Evolutionary conservation across 2,888 invertebrate genomes (phyloP).

Genomic region (Nipponacmea schrenckii): DNA sequence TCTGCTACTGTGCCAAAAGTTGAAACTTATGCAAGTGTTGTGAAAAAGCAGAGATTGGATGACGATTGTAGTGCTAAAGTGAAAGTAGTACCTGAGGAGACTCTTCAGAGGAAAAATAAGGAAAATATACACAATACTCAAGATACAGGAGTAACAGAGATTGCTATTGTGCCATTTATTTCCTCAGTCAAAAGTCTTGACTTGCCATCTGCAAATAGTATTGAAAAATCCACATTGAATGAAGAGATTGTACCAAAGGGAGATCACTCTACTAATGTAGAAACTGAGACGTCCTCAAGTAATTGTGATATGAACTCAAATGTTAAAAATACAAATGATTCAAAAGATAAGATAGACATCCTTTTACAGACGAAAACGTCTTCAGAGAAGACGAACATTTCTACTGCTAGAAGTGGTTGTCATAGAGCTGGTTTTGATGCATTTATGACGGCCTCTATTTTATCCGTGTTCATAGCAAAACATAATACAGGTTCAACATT

Average conservation of each 20-base stretch:
- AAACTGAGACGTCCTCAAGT: not conserved
- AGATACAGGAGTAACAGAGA: not conserved
- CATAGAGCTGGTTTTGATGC: constrained; percentile 70
- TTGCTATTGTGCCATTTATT: not conserved
- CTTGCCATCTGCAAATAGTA: not conserved
- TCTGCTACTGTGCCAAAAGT: not conserved
- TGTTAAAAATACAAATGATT: not conserved
- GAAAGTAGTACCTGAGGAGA: not conserved
- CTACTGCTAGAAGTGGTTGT: constrained; percentile 42
- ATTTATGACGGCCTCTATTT: constrained; percentile 69
- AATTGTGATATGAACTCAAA: not conserved
- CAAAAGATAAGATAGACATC: not conserved
- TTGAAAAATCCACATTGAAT: not conserved
- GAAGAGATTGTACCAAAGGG: not conserved
- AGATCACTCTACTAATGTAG: not conserved
- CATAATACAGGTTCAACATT: constrained; percentile 28
- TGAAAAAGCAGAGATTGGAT: not conserved
- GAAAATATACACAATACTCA: too few species aligned
- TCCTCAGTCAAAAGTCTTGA: not conserved
- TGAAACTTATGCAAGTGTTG: not conserved
- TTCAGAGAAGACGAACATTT: not conserved
- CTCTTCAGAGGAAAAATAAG: not conserved
- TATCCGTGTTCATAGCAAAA: constrained; percentile 56
- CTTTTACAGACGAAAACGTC: not conserved
- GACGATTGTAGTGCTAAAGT: not conserved